Conservation (phyloP, 2,113 vertebrate species). For the Mohoua ochrocephala region DNA sequence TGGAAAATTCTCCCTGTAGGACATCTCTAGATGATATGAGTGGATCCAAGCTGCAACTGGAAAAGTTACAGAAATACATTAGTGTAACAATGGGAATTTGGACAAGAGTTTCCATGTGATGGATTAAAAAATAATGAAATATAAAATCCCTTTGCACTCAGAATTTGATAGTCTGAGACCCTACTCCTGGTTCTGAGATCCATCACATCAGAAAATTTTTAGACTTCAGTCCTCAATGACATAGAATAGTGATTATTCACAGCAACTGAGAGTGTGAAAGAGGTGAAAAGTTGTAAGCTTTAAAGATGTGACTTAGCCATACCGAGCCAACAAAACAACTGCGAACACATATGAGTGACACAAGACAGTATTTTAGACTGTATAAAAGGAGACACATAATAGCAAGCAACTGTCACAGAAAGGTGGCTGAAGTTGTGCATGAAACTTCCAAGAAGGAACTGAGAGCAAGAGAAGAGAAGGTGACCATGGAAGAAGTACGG, state of each 20-base stretch:
- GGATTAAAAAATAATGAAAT: background rate
- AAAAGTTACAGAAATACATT: background rate
- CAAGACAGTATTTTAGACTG: background rate
- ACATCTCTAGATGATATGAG: background rate
- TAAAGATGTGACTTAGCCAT: background rate
- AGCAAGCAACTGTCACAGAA: background rate
- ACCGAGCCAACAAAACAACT: background rate
- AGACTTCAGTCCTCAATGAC: background rate
- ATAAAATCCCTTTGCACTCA: background rate
- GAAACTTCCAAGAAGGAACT: background rate
- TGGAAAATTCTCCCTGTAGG: background rate
- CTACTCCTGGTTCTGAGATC: background rate
- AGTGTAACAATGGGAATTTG: accelerated
- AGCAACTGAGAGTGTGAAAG: background rate
- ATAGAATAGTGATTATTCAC: background rate
- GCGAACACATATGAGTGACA: background rate
- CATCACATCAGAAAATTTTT: background rate
- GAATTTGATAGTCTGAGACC: background rate
- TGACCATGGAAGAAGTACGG: background rate
- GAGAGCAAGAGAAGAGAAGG: background rate
- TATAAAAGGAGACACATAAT: background rate
- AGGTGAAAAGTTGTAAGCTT: background rate
- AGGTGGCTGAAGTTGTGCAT: background rate
- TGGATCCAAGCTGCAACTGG: background rate
- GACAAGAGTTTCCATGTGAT: background rate